These are phyloP conservation scores for Hyperopisus bebe DNA, from an alignment of 2,113 vertebrate species.

Conservation along the genomic window DNA sequence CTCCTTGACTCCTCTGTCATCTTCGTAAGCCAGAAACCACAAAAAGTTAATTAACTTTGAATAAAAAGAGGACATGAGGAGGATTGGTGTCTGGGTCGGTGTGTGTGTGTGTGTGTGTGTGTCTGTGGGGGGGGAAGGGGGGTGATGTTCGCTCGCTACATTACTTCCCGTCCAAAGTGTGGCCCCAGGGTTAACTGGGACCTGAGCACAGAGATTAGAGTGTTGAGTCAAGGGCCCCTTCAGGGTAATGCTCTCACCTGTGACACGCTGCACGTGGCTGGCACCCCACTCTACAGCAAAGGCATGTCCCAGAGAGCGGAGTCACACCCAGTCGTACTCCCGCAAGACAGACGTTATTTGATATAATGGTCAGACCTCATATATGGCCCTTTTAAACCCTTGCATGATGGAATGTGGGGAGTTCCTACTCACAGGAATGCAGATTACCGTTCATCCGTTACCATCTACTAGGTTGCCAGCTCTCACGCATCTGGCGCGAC, in stretches of 20 bases:
- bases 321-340: neutral
- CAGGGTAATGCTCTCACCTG: slow-evolving; percentile 46
- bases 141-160: slow-evolving; percentile 5
- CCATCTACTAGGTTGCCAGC: neutral
- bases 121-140: slow-evolving; percentile 34
- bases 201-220: slow-evolving; percentile 54
- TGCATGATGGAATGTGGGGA: neutral
- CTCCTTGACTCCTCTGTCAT: slow-evolving; percentile 56
- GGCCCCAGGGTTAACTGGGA: slow-evolving; percentile 53
- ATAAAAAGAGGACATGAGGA: slow-evolving; percentile 39
- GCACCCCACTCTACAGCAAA: neutral
- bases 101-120: neutral
- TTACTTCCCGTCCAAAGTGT: slow-evolving; percentile 29
- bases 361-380: neutral
- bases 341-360: neutral
- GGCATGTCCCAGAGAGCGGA: neutral
- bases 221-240: slow-evolving; percentile 32
- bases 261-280: slow-evolving; percentile 8
- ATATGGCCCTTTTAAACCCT: neutral
- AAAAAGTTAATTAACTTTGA: slow-evolving; percentile 62
- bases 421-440: neutral
- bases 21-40: slow-evolving; percentile 39
- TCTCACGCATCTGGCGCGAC: neutral
- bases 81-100: slow-evolving; percentile 15
- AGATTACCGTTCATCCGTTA: neutral